These are phyloP conservation scores for Bruchidius siliquastri DNA, from an alignment of 2,888 invertebrate species.

Conservation along the genomic window DNA sequence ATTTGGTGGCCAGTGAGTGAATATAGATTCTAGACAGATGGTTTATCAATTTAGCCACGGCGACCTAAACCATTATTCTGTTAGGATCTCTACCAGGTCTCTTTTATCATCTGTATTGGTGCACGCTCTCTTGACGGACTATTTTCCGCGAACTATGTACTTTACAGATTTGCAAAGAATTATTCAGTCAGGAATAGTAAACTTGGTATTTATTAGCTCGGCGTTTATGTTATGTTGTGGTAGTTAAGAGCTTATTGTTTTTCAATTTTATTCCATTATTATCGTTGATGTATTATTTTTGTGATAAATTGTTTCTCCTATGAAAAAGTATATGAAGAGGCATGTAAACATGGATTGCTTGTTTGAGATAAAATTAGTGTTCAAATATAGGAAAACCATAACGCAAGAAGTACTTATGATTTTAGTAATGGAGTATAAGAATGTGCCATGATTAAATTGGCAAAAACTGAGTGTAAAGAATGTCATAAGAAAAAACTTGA, in stretches of 20 bases:
- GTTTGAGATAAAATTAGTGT: neutral
- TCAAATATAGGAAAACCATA: neutral
- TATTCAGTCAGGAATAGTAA: too few species aligned
- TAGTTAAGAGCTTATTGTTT: neutral
- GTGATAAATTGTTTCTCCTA: neutral
- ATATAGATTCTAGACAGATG: too few species aligned
- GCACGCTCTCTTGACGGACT: too few species aligned
- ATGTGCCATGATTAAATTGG: neutral
- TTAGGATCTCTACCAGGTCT: too few species aligned
- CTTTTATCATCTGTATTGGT: too few species aligned
- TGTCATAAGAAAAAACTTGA: too few species aligned
- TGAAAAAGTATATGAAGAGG: neutral
- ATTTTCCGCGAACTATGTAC: too few species aligned
- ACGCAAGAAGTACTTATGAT: neutral
- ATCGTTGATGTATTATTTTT: neutral
- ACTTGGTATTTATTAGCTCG: neutral
- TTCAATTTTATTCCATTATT: neutral
- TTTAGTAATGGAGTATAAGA: neutral
- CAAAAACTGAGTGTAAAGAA: neutral
- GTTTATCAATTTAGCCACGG: too few species aligned
- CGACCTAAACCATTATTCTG: too few species aligned
- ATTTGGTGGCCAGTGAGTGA: too few species aligned
- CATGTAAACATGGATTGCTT: neutral
- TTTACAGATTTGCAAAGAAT: too few species aligned
- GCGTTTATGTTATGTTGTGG: neutral